These are phyloP conservation scores for Rattus norvegicus DNA, from an alignment of 2,113 vertebrate genomes.

Conservation along the genomic window GRCr8 NC_086037.1:33854001-33854500, in stretches of 20 bases:
- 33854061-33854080: not conserved
- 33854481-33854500: not conserved
- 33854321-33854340: not conserved
- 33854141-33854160: not conserved
- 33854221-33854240: not conserved
- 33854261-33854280: not conserved
- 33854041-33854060: not conserved
- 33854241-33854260: not conserved
- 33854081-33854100: not conserved
- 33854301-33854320: not conserved
- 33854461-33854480: not conserved
- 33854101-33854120: not conserved
- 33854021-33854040: not conserved
- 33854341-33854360: not conserved
- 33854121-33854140: not conserved
- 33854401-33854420: not conserved
- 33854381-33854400: rapidly evolving
- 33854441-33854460: not conserved
- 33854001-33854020: not conserved
- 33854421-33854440: not conserved
- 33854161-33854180: not conserved
- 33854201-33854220: not conserved
- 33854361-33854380: rapidly evolving
- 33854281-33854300: not conserved
- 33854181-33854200: too few relatives aligned